A percentile compares a stretch with the other conserved stretches of the same genome.
Evolutionary conservation across 2,113 vertebrate species (phyloP).

Genomic region (Lonchura striata): DNA sequence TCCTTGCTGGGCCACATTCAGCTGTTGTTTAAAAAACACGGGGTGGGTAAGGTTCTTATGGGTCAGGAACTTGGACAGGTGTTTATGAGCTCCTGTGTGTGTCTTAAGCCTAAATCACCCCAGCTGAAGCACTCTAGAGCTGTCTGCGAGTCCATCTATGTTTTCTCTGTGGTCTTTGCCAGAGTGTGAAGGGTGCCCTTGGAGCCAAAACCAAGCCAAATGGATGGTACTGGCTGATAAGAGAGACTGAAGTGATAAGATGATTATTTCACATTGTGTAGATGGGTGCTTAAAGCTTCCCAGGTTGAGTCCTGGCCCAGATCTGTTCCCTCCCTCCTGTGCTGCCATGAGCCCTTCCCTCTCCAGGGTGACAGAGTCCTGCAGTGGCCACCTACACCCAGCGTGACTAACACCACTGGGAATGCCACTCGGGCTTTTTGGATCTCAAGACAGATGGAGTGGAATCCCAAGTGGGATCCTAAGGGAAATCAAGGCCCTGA

Average conservation of each 20-base stretch:
- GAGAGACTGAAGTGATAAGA: not conserved
- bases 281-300: not conserved
- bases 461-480: not conserved
- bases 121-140: rapidly evolving
- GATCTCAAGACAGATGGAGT: not conserved
- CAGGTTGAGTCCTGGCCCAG: not conserved
- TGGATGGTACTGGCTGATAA: not conserved
- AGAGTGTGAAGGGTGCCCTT: not conserved
- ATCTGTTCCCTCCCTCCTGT: rapidly evolving
- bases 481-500: not conserved
- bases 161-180: not conserved
- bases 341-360: not conserved
- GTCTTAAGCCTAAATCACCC: not conserved
- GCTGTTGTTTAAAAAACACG: not conserved
- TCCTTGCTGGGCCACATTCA: not conserved
- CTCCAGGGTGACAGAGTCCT: not conserved
- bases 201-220: not conserved
- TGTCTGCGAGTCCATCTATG: not conserved
- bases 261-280: not conserved
- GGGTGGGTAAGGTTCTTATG: not conserved
- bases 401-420: not conserved
- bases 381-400: not conserved
- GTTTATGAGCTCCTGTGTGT: not conserved
- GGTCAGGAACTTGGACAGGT: not conserved
- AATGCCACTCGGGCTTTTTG: not conserved